Conservation (phyloP, 53 echinoderm and acorn worm genomes). For the Patiria pectinifera region DNA sequence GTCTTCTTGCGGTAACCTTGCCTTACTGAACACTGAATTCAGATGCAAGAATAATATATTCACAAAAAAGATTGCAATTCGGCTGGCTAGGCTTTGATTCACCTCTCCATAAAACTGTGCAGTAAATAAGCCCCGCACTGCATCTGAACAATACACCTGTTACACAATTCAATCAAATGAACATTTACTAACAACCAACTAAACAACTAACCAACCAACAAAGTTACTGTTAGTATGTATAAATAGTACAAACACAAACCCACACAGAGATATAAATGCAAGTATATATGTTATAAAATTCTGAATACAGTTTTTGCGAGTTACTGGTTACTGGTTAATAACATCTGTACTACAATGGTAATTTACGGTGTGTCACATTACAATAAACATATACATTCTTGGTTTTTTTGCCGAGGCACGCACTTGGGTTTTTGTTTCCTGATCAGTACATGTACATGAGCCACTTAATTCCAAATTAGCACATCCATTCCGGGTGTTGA, state of each 20-base stretch:
- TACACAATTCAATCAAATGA: not conserved
- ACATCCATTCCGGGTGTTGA: too few relatives aligned
- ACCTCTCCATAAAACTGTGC: too few relatives aligned
- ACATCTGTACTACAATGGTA: not conserved
- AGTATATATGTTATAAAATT: conserved; percentile 11
- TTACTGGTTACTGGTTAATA: not conserved
- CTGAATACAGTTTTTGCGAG: conserved; percentile 20
- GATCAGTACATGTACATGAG: too few relatives aligned
- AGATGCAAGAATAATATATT: too few relatives aligned
- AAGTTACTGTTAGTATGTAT: conserved; percentile 5
- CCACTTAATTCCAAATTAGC: too few relatives aligned
- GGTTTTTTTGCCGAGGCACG: not conserved
- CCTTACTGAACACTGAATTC: too few relatives aligned
- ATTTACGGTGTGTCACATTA: not conserved
- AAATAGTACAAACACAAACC: conserved; percentile 36
- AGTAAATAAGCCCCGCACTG: too few relatives aligned
- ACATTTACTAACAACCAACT: not conserved
- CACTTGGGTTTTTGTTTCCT: too few relatives aligned
- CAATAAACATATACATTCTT: not conserved
- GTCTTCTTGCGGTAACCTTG: not conserved
- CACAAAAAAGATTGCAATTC: too few relatives aligned
- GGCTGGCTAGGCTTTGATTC: too few relatives aligned
- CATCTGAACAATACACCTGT: too few relatives aligned
- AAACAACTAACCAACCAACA: not conserved
- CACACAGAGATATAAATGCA: conserved; percentile 27